Base-by-base conservation (phyloP, 2,113 vertebrate species). In the Istiophorus platypterus region DNA sequence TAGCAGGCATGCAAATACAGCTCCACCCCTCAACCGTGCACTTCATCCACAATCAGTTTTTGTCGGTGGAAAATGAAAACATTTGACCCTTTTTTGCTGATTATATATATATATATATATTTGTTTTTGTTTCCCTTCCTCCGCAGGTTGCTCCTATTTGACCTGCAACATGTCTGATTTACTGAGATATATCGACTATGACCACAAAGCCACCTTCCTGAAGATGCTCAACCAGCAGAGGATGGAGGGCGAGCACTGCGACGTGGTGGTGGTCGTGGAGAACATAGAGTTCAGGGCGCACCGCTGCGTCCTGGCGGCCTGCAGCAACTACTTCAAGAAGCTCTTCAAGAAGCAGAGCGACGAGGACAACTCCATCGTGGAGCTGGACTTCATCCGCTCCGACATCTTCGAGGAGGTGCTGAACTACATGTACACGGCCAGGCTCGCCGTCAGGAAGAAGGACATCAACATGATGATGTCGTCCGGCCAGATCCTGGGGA, bases 391-490 rank as follows among this genome's bases (percentile, higher is more conserved):
- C 88, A 96, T 99, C 84, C 97, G 97, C 77, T 98, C 98, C 0
- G 98, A 98, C 63, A 98, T 98, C 90, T 99, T 98, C 72, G 97
- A 98, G 59, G 97, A 98, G 88, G 97, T 99, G 82, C 95, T 99
- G 27, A 98, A 98, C 86, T 99, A 98, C 90, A 98, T 99, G 97
- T 99, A 99, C 87, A 99, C 97, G 0, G 96, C 97, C 7, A 94
- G 97, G 86, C 97, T 99, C 78, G 97, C 97, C 0, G 97, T 99
- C 58, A 96, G 98, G 84, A 98, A 97, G 85, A 97, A 99, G 91
- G 97, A 99, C 91, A 97, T 98, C 71, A 98, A 99, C 78, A 92
- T 98, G 92, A 98, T 99, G 97, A 98, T 98, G 97, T 98, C 97
- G 0, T 98, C 97, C 0, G 97, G 97, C 5, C 97, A 98, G 91